These are phyloP conservation scores for Drosophila azteca DNA, from an alignment of 1,140 invertebrate species.

Conservation along the genomic window DNA sequence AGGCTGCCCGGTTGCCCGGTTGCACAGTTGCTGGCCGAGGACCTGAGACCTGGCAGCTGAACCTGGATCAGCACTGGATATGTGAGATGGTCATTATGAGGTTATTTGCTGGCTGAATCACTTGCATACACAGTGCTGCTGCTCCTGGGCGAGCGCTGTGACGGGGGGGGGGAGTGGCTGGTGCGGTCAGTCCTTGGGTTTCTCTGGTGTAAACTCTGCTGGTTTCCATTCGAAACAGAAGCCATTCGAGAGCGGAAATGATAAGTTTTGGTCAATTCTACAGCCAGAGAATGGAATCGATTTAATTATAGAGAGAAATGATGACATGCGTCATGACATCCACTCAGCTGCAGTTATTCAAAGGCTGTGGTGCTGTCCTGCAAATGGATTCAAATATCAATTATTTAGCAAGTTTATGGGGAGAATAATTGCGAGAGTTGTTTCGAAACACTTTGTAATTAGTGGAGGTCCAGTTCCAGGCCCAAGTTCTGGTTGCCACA, in stretches of 20 bases:
- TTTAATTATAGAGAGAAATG: too few species aligned
- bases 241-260: too few species aligned
- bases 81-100: constrained; percentile 57
- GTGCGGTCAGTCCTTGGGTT: constrained; percentile 8
- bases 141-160: too few species aligned
- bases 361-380: too few species aligned
- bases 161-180: too few species aligned
- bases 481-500: neutral
- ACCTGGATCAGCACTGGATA: constrained; percentile 44
- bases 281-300: too few species aligned
- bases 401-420: constrained; percentile 22
- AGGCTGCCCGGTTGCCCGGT: constrained; percentile 24
- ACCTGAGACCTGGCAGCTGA: neutral
- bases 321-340: too few species aligned
- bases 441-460: constrained; percentile 28
- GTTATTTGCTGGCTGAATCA: constrained; percentile 40
- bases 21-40: constrained; percentile 1
- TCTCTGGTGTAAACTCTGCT: neutral
- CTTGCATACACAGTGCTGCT: constrained; percentile 1
- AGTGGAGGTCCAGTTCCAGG: neutral
- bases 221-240: neutral
- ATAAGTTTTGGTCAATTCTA: too few species aligned
- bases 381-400: constrained; percentile 8
- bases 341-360: too few species aligned
- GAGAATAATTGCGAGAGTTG: constrained; percentile 44